These are phyloP conservation scores for Hippopotamyrus pictus DNA, from an alignment of 2,797 vertebrate genomes.

Conservation along the genomic window DNA sequence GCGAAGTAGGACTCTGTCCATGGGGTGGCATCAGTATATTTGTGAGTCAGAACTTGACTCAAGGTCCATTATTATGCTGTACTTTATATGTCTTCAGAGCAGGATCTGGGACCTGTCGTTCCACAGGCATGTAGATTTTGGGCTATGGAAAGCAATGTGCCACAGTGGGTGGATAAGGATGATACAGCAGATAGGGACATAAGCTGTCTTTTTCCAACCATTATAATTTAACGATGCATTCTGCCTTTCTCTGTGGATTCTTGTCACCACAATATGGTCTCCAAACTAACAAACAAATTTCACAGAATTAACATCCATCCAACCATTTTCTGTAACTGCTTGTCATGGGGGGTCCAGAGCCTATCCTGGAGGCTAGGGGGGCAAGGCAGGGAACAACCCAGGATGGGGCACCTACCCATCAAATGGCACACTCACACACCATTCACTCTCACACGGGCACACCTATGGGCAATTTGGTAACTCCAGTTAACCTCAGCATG, in stretches of 20 bases:
- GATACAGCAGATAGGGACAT: not conserved
- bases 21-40: not conserved
- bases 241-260: not conserved
- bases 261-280: not conserved
- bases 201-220: not conserved
- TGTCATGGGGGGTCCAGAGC: not conserved
- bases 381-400: not conserved
- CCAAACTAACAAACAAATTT: not conserved
- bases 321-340: not conserved
- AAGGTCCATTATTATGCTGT: not conserved
- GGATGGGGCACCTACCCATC: not conserved
- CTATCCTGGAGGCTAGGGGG: not conserved
- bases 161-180: not conserved
- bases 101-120: not conserved
- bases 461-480: not conserved
- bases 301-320: not conserved
- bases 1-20: not conserved
- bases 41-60: not conserved
- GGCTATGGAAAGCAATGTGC: not conserved
- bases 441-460: not conserved
- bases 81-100: not conserved
- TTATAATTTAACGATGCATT: not conserved
- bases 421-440: not conserved
- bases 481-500: not conserved
- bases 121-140: not conserved